Evolutionary conservation across 2,113 vertebrate genomes (phyloP), one percentile per base, ranked within the genome.

Genomic region (Sula dactylatra): DNA sequence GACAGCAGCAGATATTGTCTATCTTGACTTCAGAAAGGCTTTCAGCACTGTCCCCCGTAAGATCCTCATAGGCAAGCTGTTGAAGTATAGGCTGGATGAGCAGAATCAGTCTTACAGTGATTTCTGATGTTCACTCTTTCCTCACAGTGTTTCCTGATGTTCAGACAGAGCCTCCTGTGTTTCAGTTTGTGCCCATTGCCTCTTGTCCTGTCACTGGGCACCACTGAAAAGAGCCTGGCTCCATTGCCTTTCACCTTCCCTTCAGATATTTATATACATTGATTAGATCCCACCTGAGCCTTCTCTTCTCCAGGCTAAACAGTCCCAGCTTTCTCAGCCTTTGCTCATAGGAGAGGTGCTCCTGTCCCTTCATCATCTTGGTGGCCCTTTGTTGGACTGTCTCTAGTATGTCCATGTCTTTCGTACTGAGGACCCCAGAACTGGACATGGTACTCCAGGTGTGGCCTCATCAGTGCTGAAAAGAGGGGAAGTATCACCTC

Each of bases 401-500:
- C 2, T 88, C 34, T 45, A 36, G 10, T 34, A 58, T 31, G 8
- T 25, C 25, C 6, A 1, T n/a, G 25, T 16, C 9, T 67, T 18
- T 40, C 2, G 0, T 47, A 20, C 29, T 42, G 29, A 6, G 16
- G 7, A 77, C 2, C 29, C 29, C 45, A 56, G 45, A 29, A 42
- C 25, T 14, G 4, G 25, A 31, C 16, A 56, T 13, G 6, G 0
- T 6, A 10, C 7, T 29, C 49, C 24, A 80, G 16, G 13, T 44
- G 12, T 55, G 45, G 7, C 18, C 29, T 76, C 47, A 50, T 3
- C 21, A 62, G 25, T 9, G 21, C 24, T 65, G 45, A 32, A 9
- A 20, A 29, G 67, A 83, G 49, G 0, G 0, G 9, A 50, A 55
- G 16, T 9, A 45, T 40, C 17, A 14, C 27, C 4, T 27, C 20